Conservation (phyloP, 1,140 invertebrate genomes). For the Drosophila lacteicornis region DNA sequence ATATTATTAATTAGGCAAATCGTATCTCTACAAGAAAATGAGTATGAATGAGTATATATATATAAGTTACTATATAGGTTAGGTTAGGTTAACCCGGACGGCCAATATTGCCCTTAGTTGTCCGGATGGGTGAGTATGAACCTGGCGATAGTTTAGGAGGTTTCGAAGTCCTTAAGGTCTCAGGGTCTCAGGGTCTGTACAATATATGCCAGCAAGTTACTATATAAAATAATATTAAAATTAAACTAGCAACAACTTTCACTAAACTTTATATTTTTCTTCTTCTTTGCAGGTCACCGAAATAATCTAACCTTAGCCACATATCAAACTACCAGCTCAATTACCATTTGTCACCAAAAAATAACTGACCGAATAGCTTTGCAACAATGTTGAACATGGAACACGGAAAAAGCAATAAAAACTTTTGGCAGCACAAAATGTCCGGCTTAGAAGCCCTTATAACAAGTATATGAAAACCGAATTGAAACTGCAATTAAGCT, state of each 20-base stretch:
- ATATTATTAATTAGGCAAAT: no score
- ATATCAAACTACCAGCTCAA: constrained; percentile 40
- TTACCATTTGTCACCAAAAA: constrained; percentile 23
- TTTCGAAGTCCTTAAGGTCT: no score
- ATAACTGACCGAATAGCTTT: constrained; percentile 11
- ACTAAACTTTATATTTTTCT: neutral
- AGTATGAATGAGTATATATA: no score
- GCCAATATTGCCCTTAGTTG: no score
- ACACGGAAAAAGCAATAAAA: constrained; percentile 42
- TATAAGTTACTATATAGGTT: no score
- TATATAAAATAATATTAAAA: no score
- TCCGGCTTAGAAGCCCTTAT: constrained; percentile 19
- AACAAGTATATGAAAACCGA: constrained; percentile 56
- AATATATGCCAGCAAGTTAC: no score
- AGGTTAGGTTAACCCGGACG: no score
- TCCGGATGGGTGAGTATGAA: no score
- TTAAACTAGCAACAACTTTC: neutral
- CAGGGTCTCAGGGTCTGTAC: no score
- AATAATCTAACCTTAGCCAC: constrained; percentile 5
- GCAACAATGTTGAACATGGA: constrained; percentile 51
- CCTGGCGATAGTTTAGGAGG: no score
- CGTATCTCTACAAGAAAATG: no score
- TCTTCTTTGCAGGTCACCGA: constrained; percentile 22
- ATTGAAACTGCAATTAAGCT: constrained; percentile 12
- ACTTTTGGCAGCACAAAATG: constrained; percentile 47